A percentile compares a stretch with the other conserved stretches of the same genome.
Conservation (phyloP, 1,140 invertebrate genomes). For the Leptinotarsa undecemlineata region DNA sequence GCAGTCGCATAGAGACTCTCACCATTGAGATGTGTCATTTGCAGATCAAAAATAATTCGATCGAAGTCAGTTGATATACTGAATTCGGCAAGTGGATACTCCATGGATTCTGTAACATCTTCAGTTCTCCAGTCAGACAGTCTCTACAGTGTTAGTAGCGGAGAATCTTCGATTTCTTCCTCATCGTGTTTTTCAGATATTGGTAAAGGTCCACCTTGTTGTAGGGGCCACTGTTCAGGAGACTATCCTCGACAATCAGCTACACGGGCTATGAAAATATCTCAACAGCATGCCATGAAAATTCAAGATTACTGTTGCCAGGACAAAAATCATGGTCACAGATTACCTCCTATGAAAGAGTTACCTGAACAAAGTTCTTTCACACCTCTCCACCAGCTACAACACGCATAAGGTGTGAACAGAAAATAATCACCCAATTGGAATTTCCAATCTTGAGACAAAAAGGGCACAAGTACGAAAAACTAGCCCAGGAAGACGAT, state of each 20-base stretch:
- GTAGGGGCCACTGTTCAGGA: constrained; percentile 54
- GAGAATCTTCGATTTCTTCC: constrained; percentile 73
- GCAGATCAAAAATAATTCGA: constrained; percentile 84
- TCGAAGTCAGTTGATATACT: constrained; percentile 67
- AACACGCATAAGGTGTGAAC: constrained; percentile 64
- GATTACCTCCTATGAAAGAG: constrained; percentile 80
- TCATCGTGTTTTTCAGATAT: constrained; percentile 60
- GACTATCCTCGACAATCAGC: constrained; percentile 66
- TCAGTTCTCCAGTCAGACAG: constrained; percentile 69
- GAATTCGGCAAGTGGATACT: constrained; percentile 83
- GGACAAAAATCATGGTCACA: constrained; percentile 57
- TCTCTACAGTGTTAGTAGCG: constrained; percentile 71
- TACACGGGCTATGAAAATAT: constrained; percentile 64
- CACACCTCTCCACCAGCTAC: constrained; percentile 54
- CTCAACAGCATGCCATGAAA: constrained; percentile 69
- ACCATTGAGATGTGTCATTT: constrained; percentile 91
- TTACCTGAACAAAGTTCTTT: constrained; percentile 56
- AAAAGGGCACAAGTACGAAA: constrained; percentile 60
- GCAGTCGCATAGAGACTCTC: constrained; percentile 89
- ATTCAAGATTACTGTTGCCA: constrained; percentile 50
- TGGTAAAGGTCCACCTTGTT: constrained; percentile 46
- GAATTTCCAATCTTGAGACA: constrained; percentile 64
- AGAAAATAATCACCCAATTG: constrained; percentile 77
- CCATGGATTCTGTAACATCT: constrained; percentile 76
- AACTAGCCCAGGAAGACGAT: constrained; percentile 60